Evolutionary conservation across 2,888 invertebrate species (phyloP).

Genomic region (Limnephilus lunatus): DNA sequence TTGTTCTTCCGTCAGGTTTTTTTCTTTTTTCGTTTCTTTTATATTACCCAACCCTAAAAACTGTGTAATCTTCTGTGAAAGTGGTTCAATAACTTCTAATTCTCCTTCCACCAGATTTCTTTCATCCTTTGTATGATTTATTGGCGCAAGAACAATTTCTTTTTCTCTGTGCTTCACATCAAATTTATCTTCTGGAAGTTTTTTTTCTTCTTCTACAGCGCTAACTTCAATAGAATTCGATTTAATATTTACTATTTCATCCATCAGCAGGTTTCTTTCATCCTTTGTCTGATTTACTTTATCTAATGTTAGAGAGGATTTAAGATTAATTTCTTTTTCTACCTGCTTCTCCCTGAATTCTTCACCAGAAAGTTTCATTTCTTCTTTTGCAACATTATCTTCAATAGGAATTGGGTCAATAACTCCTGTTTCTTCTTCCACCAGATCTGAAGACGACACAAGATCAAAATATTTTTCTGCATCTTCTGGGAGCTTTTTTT

Average conservation of each 20-base stretch:
- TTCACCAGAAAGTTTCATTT: too few relatives aligned
- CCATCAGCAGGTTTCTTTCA: not conserved
- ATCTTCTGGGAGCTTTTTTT: too few relatives aligned
- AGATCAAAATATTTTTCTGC: too few relatives aligned
- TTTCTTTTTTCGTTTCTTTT: not conserved
- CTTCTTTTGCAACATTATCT: too few relatives aligned
- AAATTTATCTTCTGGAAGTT: not conserved
- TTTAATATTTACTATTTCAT: not conserved
- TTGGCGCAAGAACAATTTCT: not conserved
- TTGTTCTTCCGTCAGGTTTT: not conserved
- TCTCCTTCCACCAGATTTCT: not conserved
- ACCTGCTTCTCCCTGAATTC: too few relatives aligned
- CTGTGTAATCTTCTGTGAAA: not conserved
- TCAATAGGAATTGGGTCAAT: too few relatives aligned
- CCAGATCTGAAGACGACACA: too few relatives aligned
- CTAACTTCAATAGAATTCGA: not conserved
- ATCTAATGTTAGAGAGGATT: not conserved
- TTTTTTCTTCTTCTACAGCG: not conserved
- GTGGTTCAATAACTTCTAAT: not conserved
- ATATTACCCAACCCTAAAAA: too few relatives aligned
- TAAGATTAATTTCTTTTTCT: not conserved
- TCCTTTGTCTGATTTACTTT: too few relatives aligned
- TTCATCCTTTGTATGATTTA: not conserved
- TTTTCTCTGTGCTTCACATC: not conserved
- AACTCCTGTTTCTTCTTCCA: too few relatives aligned